phyloP scores from a whole-genome alignment of 2,888 invertebrate genomes.

The Abrostola triplasia region DNA sequence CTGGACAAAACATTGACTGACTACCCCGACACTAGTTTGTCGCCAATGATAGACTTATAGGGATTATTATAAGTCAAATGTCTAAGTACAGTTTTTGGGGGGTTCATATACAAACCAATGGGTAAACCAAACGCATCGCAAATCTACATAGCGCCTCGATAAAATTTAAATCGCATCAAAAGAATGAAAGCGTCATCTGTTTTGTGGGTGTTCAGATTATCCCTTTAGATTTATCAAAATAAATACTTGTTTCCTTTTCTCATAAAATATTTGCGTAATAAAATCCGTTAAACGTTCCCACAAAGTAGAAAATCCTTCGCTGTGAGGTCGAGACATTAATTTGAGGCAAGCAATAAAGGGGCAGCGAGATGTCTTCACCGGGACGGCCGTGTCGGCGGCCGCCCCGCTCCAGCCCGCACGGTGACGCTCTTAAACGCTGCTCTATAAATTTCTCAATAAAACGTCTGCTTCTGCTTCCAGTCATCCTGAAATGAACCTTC shows the following conservation, averaged over 20 bases:
- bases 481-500: constrained; percentile 75
- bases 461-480: constrained; percentile 63
- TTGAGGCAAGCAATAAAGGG: constrained; percentile 87
- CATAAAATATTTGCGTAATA: constrained; percentile 80
- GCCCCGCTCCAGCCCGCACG: constrained; percentile 56
- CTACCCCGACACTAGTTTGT: constrained; percentile 45
- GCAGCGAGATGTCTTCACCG: constrained; percentile 81
- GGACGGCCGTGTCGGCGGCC: constrained; percentile 55
- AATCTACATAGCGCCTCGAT: not conserved
- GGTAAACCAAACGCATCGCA: not conserved
- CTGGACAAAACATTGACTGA: constrained; percentile 71
- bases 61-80: not conserved
- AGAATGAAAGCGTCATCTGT: constrained; percentile 37
- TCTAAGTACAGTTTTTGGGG: constrained; percentile 8
- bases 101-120: too few relatives aligned
- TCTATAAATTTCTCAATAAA: constrained; percentile 85
- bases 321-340: constrained; percentile 85
- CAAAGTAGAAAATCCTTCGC: constrained; percentile 82
- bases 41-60: constrained; percentile 18
- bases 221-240: constrained; percentile 49
- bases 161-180: constrained; percentile 8
- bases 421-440: constrained; percentile 80
- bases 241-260: constrained; percentile 67
- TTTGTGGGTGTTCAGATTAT: constrained; percentile 37
- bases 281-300: constrained; percentile 81